These are phyloP conservation scores for Potorous gilbertii DNA, from an alignment of 2,797 vertebrate species.

Conservation along the genomic window DNA sequence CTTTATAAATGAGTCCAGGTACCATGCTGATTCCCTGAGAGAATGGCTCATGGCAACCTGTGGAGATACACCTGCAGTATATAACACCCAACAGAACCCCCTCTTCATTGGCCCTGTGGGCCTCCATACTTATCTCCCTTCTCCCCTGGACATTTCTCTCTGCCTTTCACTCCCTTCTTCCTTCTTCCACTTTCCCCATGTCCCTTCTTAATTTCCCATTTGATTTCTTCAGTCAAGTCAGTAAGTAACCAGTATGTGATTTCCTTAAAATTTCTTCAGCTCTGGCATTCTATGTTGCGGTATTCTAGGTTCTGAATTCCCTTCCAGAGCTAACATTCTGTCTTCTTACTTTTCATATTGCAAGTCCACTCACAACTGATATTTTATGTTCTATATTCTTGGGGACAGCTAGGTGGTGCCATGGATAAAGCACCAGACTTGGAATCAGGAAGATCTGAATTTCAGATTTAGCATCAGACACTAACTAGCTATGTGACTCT, in stretches of 20 bases:
- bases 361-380: background rate
- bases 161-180: background rate
- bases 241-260: background rate
- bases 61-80: slow-evolving; percentile 82
- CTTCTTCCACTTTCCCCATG: background rate
- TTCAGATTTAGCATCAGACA: background rate
- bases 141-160: background rate
- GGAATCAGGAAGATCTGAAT: background rate
- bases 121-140: slow-evolving; percentile 16
- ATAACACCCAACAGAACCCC: slow-evolving; percentile 64
- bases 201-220: background rate
- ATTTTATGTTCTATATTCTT: background rate
- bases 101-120: background rate
- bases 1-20: slow-evolving; percentile 84
- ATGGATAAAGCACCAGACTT: background rate
- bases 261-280: background rate
- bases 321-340: background rate
- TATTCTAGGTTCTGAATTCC: background rate
- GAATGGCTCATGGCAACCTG: slow-evolving; percentile 76
- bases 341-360: background rate
- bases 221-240: background rate
- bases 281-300: background rate
- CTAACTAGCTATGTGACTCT: background rate
- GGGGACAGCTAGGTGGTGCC: background rate
- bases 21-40: slow-evolving; percentile 81